Base-by-base conservation (phyloP, 2,888 invertebrate species). In the Hyalella azteca region DNA sequence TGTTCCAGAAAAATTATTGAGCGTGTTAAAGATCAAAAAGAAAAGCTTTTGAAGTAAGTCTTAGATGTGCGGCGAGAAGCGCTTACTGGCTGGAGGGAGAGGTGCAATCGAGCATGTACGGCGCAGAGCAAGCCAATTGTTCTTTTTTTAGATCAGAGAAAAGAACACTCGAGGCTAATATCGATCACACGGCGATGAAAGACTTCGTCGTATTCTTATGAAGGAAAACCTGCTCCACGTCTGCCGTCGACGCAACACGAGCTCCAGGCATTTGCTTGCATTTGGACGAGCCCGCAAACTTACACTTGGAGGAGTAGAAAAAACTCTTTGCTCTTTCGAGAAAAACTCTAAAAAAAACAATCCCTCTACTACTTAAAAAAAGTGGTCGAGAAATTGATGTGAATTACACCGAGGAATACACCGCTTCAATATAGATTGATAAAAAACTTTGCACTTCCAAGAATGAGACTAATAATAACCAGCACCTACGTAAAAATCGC, bases 121-220 rank as follows among this genome's bases (percentile, higher is more conserved):
- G 19, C 36, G 0, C 29, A 66, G 66, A 66, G 66, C 36, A 36
- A 66, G 66, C 66, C 66, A 36, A 66, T 66, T 66, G 66, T 66
- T 66, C 66, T 66, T 66, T 36, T 66, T 36, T 15, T 36, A 13
- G 13, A 15, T 19, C 15, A 4, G 3, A 1, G 19, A 66, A 36
- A 60, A 60, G 36, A 66, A 66, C 1, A 1, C 59, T 36, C 13
- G 39, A 36, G 66, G 66, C 66, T 36, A 66, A 66, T 66, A 66
- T 66, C 66, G 66, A 66, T 66, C 66, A 66, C 36, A 19, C 39
- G 36, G 66, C 36, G 66, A 66, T 66, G 66, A 66, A 59, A 66
- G 66, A 66, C 36, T 36, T 66, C 36, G 19, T n/a, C 19, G 19
- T 29, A 66, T 19, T 19, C 66, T 19, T n/a, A n/a, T n/a, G n/a